Evolutionary conservation across 2,797 vertebrate species (phyloP).

Genomic region (Myioborus melanocephalus): DNA sequence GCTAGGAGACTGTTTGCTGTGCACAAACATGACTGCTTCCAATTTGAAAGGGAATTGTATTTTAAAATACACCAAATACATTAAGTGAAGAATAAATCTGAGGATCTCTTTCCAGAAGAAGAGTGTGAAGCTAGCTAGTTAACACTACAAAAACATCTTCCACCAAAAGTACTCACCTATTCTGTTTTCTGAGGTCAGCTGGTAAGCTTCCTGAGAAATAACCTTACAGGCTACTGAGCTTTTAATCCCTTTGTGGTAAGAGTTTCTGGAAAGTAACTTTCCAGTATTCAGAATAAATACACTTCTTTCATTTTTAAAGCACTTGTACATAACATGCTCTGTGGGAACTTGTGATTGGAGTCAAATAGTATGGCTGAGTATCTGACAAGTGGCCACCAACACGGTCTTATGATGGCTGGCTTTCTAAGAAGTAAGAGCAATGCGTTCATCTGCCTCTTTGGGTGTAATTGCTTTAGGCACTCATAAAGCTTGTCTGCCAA

Average conservation of each 20-base stretch:
- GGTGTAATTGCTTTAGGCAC: neutral
- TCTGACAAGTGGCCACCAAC: neutral
- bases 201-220: neutral
- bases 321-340: neutral
- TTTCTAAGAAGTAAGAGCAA: neutral
- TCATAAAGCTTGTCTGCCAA: neutral
- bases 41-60: neutral
- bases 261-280: constrained; percentile 4
- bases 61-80: neutral
- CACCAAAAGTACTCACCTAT: neutral
- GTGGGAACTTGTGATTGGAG: neutral
- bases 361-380: neutral
- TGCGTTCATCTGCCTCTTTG: neutral
- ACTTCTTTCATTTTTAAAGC: neutral
- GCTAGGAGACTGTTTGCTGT: neutral
- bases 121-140: neutral
- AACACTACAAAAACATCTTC: neutral
- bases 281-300: neutral
- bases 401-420: neutral
- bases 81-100: neutral
- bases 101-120: neutral
- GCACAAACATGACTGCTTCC: neutral
- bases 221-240: neutral
- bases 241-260: neutral
- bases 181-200: neutral